Evolutionary conservation across 2,113 vertebrate species (phyloP), one percentile per base, ranked within the genome.

Genomic region (Felis chaus): DNA sequence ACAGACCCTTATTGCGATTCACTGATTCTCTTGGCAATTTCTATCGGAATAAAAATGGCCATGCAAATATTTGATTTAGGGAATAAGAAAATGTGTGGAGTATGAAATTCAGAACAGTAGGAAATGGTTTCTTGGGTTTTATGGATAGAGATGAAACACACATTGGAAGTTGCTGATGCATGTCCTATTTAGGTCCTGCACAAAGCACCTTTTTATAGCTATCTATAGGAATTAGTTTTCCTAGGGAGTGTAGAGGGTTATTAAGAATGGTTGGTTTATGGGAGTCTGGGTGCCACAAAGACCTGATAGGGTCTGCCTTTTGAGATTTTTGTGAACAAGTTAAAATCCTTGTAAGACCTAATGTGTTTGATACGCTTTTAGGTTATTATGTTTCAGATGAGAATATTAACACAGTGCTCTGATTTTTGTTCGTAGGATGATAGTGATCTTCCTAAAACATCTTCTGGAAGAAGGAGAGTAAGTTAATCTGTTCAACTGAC

Each of bases 381-480:
- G 39, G 31, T 76, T 74, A 8, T 79, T 89, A 18, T 10, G 15
- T 84, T 91, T 82, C 31, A 69, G 21, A 18, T 95, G 78, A 94
- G 82, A 86, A 21, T 68, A 11, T 69, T 81, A 73, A 91, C 31
- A 86, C 50, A 14, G 55, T 97, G 66, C 48, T 97, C 74, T 98
- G 94, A 97, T 98, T 96, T 96, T 97, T 97, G 55, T 96, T 95
- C 31, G 95, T 97, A 99, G 99, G 99, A 99, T 94, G 98, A 99
- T 98, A 99, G 97, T 84, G 98, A 97, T 97, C 96, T 98, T 90
- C 99, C 99, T 11, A 99, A 99, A 97, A 99, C 99, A 16, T 99
- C 99, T n/a, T 99, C 99, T 19, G 99, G 99, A 98, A 99, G 98
- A 96, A 98, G 99, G 95, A 99, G 98, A 98, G 99, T 99, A 95